Conservation (phyloP, 2,888 invertebrate species). For the Machimus rusticus region DNA sequence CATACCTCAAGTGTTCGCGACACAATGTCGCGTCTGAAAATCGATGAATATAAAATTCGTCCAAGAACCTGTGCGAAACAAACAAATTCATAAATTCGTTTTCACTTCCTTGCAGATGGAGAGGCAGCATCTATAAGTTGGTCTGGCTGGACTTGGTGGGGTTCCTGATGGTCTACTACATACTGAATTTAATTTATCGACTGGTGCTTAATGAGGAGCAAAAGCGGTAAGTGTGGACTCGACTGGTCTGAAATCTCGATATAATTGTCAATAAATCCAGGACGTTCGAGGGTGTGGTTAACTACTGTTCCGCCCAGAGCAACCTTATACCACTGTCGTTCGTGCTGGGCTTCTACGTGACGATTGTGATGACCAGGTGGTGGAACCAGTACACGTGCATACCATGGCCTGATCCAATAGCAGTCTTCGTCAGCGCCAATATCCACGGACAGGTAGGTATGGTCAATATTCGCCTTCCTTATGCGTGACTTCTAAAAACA, state of each 20-base stretch:
- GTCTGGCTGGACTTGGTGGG: conserved; percentile 88
- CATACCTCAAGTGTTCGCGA: neutral
- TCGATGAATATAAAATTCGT: neutral
- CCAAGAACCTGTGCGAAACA: neutral
- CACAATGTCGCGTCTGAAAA: neutral
- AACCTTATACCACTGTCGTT: conserved; percentile 91
- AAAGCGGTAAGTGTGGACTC: conserved; percentile 67
- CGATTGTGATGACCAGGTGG: conserved; percentile 92
- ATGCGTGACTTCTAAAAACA: conserved; percentile 48
- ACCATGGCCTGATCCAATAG: conserved; percentile 87
- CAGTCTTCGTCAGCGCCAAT: conserved; percentile 85
- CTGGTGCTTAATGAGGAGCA: conserved; percentile 72
- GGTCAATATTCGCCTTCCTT: neutral
- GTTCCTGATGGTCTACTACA: conserved; percentile 80
- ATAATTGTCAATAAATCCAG: conserved; percentile 63
- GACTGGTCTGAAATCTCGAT: neutral
- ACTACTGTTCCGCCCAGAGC: conserved; percentile 86
- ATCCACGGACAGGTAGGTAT: conserved; percentile 76
- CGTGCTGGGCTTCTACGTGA: conserved; percentile 93
- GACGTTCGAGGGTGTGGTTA: conserved; percentile 80
- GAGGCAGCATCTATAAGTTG: conserved; percentile 92
- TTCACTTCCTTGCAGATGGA: conserved; percentile 76
- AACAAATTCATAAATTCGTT: neutral
- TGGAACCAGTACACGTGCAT: conserved; percentile 85
- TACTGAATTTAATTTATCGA: conserved; percentile 80